These are phyloP conservation scores for Danaus melanippus DNA, from an alignment of 1,140 invertebrate genomes.

Conservation along the genomic window DNA sequence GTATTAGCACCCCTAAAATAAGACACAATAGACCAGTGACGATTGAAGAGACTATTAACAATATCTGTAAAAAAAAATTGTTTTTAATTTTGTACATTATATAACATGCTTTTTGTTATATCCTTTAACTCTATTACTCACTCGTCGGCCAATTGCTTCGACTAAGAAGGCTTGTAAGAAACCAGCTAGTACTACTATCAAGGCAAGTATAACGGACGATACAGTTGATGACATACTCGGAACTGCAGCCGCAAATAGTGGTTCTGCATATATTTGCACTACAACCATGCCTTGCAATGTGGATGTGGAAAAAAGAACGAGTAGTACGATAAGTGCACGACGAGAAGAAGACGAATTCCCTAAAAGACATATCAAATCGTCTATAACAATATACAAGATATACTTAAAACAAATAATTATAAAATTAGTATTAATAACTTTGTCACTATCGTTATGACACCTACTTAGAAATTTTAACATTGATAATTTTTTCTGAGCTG, in stretches of 20 bases:
- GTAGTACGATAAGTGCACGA: slow-evolving; percentile 21
- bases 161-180: slow-evolving; percentile 29
- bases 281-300: slow-evolving; percentile 42
- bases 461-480: too few relatives aligned
- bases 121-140: slow-evolving; percentile 10
- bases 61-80: slow-evolving; percentile 24
- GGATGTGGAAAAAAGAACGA: slow-evolving; percentile 25
- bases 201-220: slow-evolving; percentile 30
- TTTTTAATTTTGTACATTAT: too few relatives aligned
- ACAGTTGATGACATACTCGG: slow-evolving; percentile 29
- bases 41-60: slow-evolving; percentile 36
- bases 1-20: slow-evolving; percentile 36
- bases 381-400: too few relatives aligned
- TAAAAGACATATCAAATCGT: slow-evolving; percentile 7
- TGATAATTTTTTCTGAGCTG: too few relatives aligned
- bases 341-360: slow-evolving; percentile 26
- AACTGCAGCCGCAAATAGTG: slow-evolving; percentile 31
- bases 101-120: too few relatives aligned
- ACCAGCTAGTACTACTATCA: slow-evolving; percentile 23
- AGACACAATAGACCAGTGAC: slow-evolving; percentile 27
- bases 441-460: too few relatives aligned
- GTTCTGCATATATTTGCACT: slow-evolving; percentile 38
- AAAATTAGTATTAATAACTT: too few relatives aligned
- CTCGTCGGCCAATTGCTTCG: slow-evolving; percentile 34
- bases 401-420: too few relatives aligned